phyloP scores from a whole-genome alignment of 2,888 invertebrate species.

The Eupithecia dodoneata region DNA sequence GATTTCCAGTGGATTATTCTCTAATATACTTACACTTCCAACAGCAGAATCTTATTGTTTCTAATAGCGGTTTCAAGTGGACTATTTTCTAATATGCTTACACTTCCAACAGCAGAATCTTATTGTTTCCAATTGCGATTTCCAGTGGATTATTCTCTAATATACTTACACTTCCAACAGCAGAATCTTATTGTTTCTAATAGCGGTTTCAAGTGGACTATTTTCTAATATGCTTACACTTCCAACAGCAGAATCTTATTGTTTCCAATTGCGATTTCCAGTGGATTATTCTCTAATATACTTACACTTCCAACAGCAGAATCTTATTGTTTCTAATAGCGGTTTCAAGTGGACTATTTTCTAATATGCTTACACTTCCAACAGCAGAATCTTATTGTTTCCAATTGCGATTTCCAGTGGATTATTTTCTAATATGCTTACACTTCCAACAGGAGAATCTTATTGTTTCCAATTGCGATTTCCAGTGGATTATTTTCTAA shows the following conservation, averaged over 20 bases:
- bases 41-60: background rate
- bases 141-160: background rate
- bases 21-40: background rate
- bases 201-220: background rate
- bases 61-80: background rate
- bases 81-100: background rate
- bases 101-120: slow-evolving; percentile 4
- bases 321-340: background rate
- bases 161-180: background rate
- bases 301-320: slow-evolving; percentile 1
- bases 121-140: background rate
- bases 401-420: background rate
- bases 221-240: too few species aligned
- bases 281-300: background rate
- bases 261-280: background rate
- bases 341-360: background rate
- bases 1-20: background rate
- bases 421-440: background rate
- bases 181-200: background rate
- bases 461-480: background rate
- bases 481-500: background rate
- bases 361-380: background rate
- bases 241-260: slow-evolving; percentile 3
- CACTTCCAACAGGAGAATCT: slow-evolving; percentile 1
- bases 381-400: background rate